Evolutionary conservation across 2,888 invertebrate species (phyloP), one percentile per base, ranked within the genome.

Genomic region (Dryococelus australis): DNA sequence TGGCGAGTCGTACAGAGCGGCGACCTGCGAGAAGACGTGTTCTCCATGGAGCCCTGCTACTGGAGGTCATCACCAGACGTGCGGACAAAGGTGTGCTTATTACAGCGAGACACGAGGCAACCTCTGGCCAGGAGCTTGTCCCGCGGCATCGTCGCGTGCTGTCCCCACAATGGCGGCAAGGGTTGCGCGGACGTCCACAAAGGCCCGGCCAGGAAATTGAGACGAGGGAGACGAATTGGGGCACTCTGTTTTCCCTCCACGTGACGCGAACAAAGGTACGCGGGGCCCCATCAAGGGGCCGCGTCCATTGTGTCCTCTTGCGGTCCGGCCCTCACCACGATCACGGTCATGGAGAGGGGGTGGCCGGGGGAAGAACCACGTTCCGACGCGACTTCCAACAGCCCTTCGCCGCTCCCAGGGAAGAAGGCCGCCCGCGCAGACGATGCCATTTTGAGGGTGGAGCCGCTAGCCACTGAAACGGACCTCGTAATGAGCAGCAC

Each of bases 211-310:
- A 65, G 65, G 65, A 20, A 65, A 65, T 65, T 65, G 65, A 65
- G 65, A 65, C 65, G 65, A 24, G 65, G 65, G 65, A 65, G 65
- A 65, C 65, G 65, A 65, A 65, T 65, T 65, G 65, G 65, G 65
- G 65, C 65, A 65, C 65, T 65, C 65, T 65, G 65, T 65, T 65
- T 65, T 65, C 65, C 65, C 65, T 65, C 65, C 65, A 65, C 65
- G 10, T 65, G 65, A 24, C 65, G 65, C 65, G 65, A 16, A 65
- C 65, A 65, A 65, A 65, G 65, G 65, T 6, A 8, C 4, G 10
- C 10, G 65, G 20, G 65, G 65, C 65, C 20, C 65, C 65, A 24
- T 65, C 65, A 65, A 65, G 65, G 20, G 65, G 24, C 16, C 65
- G 65, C 8, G 20, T 8, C 65, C 65, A 65, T 65, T 65, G 65